Evolutionary conservation across 2,113 vertebrate species (phyloP).

Genomic region (Amphiprion ocellaris): DNA sequence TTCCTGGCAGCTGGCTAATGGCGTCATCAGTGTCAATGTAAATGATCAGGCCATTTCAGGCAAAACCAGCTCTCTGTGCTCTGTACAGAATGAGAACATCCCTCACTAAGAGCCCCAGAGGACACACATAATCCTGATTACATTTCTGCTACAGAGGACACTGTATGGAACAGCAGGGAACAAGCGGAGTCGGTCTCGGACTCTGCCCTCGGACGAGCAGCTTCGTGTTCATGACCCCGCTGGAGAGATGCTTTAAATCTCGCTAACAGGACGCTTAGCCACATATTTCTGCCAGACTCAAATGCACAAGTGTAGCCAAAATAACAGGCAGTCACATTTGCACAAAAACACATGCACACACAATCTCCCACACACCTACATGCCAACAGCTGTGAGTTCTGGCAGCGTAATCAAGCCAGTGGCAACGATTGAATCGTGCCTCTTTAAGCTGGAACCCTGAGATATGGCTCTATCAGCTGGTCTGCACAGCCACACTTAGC

Average conservation of each 20-base stretch:
- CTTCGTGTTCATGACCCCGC: slow-evolving; percentile 57
- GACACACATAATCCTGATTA: slow-evolving; percentile 62
- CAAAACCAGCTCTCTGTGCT: slow-evolving; percentile 59
- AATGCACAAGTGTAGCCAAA: slow-evolving; percentile 32
- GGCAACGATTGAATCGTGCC: slow-evolving; percentile 67
- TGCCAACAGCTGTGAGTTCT: slow-evolving; percentile 67
- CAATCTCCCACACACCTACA: slow-evolving; percentile 43
- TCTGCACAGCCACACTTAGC: slow-evolving; percentile 42
- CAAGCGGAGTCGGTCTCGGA: slow-evolving; percentile 52
- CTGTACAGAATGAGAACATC: slow-evolving; percentile 57
- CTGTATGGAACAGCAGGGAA: slow-evolving; percentile 48
- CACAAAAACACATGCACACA: slow-evolving; percentile 5
- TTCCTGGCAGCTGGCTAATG: slow-evolving; percentile 76
- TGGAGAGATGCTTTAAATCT: slow-evolving; percentile 60
- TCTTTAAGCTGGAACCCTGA: slow-evolving; percentile 60
- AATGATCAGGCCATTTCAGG: slow-evolving; percentile 69
- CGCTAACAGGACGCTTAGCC: slow-evolving; percentile 34
- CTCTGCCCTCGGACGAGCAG: slow-evolving; percentile 4
- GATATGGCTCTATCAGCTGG: slow-evolving; percentile 61
- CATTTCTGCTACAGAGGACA: slow-evolving; percentile 58
- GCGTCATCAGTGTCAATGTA: slow-evolving; percentile 79
- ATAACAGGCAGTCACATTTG: slow-evolving; percentile 35
- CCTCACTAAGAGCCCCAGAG: slow-evolving; percentile 62
- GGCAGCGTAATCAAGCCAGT: slow-evolving; percentile 49
- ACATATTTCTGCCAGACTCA: slow-evolving; percentile 47